A percentile compares a stretch with the other conserved stretches of the same genome.
Conservation (phyloP, 2,113 vertebrate species). For the Parus major region DNA sequence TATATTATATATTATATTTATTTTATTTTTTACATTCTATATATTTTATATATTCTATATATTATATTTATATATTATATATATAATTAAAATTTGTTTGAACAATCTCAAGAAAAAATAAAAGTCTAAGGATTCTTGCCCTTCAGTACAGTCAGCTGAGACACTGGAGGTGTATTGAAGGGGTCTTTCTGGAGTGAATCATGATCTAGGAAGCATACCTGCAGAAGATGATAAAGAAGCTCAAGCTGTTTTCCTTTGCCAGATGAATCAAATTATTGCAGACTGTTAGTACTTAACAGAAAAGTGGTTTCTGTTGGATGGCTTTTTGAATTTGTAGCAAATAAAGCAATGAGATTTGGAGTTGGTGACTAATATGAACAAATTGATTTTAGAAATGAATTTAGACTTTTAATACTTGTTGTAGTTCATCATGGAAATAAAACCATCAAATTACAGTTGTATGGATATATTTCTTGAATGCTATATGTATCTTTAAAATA, state of each 20-base stretch:
- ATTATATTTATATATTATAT: no score
- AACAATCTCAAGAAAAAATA: not conserved
- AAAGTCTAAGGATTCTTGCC: not conserved
- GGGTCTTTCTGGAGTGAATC: not conserved
- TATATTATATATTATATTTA: no score
- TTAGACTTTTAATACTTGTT: not conserved
- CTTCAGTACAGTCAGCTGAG: not conserved
- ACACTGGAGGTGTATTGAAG: not conserved
- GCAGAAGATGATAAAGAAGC: not conserved
- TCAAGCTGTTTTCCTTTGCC: not conserved
- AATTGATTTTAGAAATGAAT: not conserved
- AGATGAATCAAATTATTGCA: not conserved
- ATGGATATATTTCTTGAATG: not conserved
- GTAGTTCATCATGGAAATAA: not conserved
- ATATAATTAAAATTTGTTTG: not conserved
- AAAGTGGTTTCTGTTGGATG: not conserved
- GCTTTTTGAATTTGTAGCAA: not conserved
- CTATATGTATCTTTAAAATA: not conserved
- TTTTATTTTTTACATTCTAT: no score
- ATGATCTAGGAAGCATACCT: not conserved
- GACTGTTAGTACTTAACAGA: not conserved
- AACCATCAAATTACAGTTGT: not conserved
- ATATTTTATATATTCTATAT: no score
- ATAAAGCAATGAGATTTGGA: not conserved
- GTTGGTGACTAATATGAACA: not conserved